Evolutionary conservation across 2,888 invertebrate genomes (phyloP), one percentile per base, ranked within the genome.

Genomic region (Yponomeuta cagnagella): DNA sequence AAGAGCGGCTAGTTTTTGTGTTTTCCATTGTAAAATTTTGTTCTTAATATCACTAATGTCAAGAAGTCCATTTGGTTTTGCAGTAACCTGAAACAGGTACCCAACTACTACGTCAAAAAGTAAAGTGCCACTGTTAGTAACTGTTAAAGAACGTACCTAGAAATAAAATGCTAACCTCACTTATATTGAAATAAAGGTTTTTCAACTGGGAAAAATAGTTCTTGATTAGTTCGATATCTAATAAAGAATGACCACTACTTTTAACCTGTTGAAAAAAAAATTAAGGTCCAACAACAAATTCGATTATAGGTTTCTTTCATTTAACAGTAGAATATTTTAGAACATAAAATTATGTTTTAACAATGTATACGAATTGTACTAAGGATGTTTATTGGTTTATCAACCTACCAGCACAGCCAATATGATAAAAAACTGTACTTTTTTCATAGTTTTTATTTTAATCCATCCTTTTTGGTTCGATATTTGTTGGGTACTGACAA

Each of bases 11-110:
- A 92, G 75, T 77, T 92, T 92, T 77, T 92, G 89, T 8, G 84
- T 82, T 83, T 92, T 91, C 92, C 92, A 92, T 80, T 92, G 91
- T 37, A 91, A 73, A 74, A 92, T 80, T 84, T 92, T 92, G 74
- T 90, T 92, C 81, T 92, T 92, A 1, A 92, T 88, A 71, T 90
- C 89, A 74, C 80, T 85, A 68, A 92, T 82, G 76, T 92, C 92
- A 77, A 92, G 90, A 48, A 89, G 84, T 43, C 90, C 91, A 72
- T 89, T 89, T 52, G 87, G 78, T 12, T 84, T 77, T 33, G 83
- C 89, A 33, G 87, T 89, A 65, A 87, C 80, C 91, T 92, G 37
- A 68, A 70, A 68, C 2, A 52, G 12, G 33, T 33, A 43, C 43
- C 43, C 43, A 43, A 43, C 43, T 8, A 43, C 9, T 43, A 43